Evolutionary conservation across 2,797 vertebrate species (phyloP), one percentile per base, ranked within the genome.

Genomic region (Tapirus indicus): DNA sequence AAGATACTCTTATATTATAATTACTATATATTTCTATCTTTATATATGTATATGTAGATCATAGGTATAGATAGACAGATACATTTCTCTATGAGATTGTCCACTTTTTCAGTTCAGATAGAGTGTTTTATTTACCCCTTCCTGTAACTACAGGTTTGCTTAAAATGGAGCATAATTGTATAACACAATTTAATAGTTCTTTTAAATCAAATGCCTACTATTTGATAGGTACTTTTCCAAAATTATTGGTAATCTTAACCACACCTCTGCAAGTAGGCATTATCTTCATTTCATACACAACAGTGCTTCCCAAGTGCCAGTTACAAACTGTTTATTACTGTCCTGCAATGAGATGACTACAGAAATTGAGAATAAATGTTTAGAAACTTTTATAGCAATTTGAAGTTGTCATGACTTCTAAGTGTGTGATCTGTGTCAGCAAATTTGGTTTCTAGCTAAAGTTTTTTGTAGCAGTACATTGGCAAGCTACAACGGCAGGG

Each of bases 351-450:
- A 84, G 8, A 27, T 58, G 79, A 74, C 21, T 56, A 68, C 16
- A 60, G 62, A 88, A 79, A 58, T 85, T 64, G 21, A 97, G 64
- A 88, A 69, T 64, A 93, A 92, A 60, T 29, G 7, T 27, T 91
- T 83, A 58, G n/a, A 44, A 93, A 91, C 25, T 78, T 90, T 68
- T 62, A 74, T 5, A 90, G 47, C 9, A 72, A 94, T 71, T 72
- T 92, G 29, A 62, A 41, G 74, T 68, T 66, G 64, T 29, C n/a
- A 47, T 16, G 16, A 78, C 29, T 95, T 92, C 8, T 2, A 52
- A 71, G 29, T 82, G 29, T 86, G 20, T 77, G 38, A 86, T 71
- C 25, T 71, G 27, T 75, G 23, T 95, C 49, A 90, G 49, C 21
- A 92, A 68, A 84, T 68, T 71, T 44, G 27, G 7, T 74, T 62